Conservation (phyloP, 2,113 vertebrate genomes). For the Saccopteryx bilineata region DNA sequence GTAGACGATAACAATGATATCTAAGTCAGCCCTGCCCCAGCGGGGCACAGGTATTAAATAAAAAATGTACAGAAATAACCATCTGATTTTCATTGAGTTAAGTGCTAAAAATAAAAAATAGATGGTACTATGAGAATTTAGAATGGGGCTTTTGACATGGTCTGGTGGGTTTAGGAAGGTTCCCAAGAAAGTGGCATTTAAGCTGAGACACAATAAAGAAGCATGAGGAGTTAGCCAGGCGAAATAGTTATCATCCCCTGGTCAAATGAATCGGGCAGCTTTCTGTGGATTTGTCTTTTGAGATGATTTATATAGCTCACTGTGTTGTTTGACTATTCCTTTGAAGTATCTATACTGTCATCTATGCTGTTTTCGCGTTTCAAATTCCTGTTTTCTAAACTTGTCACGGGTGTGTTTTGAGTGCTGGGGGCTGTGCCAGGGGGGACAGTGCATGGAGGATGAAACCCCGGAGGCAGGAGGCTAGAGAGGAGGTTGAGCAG, state of each 20-base stretch:
- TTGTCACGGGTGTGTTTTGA: neutral
- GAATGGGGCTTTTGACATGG: neutral
- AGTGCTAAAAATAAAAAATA: neutral
- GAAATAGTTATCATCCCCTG: no score
- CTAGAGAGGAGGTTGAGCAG: neutral
- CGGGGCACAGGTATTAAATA: neutral
- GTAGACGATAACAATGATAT: neutral
- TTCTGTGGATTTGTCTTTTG: neutral
- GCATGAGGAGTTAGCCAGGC: neutral
- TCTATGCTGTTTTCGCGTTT: neutral
- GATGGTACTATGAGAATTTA: neutral
- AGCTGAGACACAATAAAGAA: neutral
- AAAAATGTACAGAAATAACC: neutral
- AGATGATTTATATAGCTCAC: neutral
- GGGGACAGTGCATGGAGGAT: neutral
- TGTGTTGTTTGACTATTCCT: neutral
- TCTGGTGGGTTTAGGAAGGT: neutral
- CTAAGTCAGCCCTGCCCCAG: neutral
- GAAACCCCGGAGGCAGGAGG: neutral
- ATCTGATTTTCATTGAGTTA: neutral
- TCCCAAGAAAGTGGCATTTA: neutral
- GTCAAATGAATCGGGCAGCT: neutral
- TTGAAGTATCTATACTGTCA: neutral
- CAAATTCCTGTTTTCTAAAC: neutral
- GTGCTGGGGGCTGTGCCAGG: neutral